phyloP scores from a whole-genome alignment of 2,888 invertebrate genomes.

The Chrysolina americana region DNA sequence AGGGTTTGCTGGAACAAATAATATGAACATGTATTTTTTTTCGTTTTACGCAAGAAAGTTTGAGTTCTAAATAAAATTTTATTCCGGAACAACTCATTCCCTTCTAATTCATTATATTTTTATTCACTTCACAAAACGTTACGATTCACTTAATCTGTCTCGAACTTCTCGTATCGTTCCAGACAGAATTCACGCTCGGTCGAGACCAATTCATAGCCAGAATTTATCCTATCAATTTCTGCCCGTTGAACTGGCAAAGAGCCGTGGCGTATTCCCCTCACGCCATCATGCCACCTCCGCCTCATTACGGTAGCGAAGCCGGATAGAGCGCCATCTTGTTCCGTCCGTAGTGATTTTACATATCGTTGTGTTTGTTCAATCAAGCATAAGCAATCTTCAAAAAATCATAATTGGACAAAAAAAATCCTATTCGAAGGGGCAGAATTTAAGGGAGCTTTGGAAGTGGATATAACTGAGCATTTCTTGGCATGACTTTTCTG shows the following conservation, averaged over 20 bases:
- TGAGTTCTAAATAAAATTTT: not conserved
- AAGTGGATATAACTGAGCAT: not conserved
- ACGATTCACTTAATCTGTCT: conserved; percentile 40
- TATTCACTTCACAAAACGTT: conserved; percentile 34
- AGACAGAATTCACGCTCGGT: conserved; percentile 65
- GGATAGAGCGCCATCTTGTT: conserved; percentile 67
- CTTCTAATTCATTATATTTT: conserved; percentile 38
- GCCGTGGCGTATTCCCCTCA: conserved; percentile 59
- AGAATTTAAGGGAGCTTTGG: conserved; percentile 5
- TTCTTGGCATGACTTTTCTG: not conserved
- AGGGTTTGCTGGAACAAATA: too few species aligned
- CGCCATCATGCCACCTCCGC: conserved; percentile 45
- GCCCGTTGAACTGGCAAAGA: conserved; percentile 76
- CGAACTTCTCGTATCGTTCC: conserved; percentile 40
- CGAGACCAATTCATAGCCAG: conserved; percentile 76
- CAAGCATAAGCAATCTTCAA: conserved; percentile 62
- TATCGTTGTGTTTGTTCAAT: conserved; percentile 68
- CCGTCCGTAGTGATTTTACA: conserved; percentile 67
- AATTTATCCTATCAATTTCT: conserved; percentile 78
- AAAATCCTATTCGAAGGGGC: conserved; percentile 17
- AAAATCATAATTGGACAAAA: conserved; percentile 66
- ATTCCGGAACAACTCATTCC: conserved; percentile 21
- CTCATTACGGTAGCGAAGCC: conserved; percentile 57
- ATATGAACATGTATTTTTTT: too few species aligned
- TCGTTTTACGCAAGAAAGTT: too few species aligned